Evolutionary conservation across 2,797 vertebrate genomes (phyloP).

Genomic region (Chiroxiphia lanceolata): DNA sequence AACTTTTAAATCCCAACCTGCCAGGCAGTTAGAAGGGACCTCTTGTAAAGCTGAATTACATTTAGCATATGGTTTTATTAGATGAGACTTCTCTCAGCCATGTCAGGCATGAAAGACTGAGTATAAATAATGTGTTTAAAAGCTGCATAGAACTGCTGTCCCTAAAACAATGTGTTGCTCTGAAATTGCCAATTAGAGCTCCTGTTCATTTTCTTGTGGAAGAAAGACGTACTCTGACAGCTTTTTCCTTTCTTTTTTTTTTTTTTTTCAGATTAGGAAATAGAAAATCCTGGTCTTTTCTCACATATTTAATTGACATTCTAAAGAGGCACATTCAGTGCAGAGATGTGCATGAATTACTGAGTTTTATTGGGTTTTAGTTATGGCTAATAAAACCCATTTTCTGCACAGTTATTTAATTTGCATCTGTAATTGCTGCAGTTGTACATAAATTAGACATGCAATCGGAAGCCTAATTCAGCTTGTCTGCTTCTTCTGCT

Average conservation of each 20-base stretch:
- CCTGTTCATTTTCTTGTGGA: background rate
- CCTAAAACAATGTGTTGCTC: conserved; percentile 21
- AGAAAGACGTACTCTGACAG: background rate
- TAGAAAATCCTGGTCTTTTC: background rate
- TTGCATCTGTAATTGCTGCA: conserved; percentile 56
- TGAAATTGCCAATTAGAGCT: conserved; percentile 34
- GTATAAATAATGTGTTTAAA: conserved; percentile 41
- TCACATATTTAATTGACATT: conserved; percentile 49
- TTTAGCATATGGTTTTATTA: conserved; percentile 6
- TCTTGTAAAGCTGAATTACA: background rate
- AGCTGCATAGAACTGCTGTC: background rate
- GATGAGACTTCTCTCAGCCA: background rate
- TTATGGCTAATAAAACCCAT: conserved; percentile 65
- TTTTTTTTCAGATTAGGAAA: background rate
- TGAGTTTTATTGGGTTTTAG: conserved; percentile 56
- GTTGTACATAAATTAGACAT: conserved; percentile 65
- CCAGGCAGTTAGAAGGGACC: background rate
- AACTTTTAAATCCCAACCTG: conserved; percentile 21
- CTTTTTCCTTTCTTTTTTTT: background rate
- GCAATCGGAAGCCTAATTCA: conserved; percentile 52
- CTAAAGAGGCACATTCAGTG: background rate
- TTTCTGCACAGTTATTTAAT: conserved; percentile 66
- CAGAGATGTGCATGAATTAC: conserved; percentile 16
- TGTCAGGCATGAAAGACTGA: conserved; percentile 3
- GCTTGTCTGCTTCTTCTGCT: conserved; percentile 37